Conservation (phyloP, 2,888 invertebrate genomes). For the Metacarcinus magister region DNA sequence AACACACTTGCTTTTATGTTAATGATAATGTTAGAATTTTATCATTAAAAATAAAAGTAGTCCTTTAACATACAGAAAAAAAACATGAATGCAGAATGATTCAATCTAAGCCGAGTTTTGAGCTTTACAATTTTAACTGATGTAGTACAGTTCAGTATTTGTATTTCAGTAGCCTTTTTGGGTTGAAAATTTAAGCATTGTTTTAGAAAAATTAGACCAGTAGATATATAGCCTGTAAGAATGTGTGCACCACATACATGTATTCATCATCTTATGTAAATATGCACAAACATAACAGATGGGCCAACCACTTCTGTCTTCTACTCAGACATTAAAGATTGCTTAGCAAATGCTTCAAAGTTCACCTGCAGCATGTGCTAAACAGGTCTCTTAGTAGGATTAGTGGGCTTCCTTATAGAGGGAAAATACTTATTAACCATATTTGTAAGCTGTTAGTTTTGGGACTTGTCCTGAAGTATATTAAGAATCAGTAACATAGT, state of each 20-base stretch:
- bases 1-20: not conserved
- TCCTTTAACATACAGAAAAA: not conserved
- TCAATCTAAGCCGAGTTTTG: not conserved
- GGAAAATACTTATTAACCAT: not conserved
- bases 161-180: not conserved
- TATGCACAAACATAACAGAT: not conserved
- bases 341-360: not conserved
- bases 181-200: not conserved
- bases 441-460: not conserved
- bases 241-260: conserved; percentile 6
- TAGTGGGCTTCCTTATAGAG: not conserved
- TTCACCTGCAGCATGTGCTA: conserved; percentile 29
- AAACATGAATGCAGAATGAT: not conserved
- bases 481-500: not conserved
- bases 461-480: not conserved
- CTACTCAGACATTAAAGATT: not conserved
- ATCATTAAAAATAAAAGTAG: not conserved
- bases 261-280: not conserved
- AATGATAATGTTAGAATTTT: not conserved
- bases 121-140: not conserved
- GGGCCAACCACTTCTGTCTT: not conserved
- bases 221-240: not conserved
- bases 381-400: not conserved
- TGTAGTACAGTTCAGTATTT: not conserved
- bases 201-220: not conserved